Evolutionary conservation across 2,113 vertebrate genomes (phyloP), one percentile per base, ranked within the genome.

Genomic region (Coreoperca whiteheadi): DNA sequence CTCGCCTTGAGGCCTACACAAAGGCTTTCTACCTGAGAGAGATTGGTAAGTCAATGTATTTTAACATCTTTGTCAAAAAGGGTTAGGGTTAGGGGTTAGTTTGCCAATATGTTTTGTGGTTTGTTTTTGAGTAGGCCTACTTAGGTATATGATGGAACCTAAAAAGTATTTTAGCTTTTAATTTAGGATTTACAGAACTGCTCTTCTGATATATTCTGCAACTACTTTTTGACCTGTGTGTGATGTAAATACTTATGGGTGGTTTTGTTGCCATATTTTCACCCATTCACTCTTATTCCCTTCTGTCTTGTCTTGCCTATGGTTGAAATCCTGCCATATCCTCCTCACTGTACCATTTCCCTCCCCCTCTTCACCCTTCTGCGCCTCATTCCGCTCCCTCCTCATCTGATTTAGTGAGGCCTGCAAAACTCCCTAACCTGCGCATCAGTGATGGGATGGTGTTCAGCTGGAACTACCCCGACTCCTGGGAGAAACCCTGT

Each of bases 1-100:
- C 77, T 56, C 90, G 80, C 2, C 74, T 95, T 4, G 95, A 96
- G 78, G 83, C 77, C 20, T 95, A 95, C 87, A 68, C 65, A 1
- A 93, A 54, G 67, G 14, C 16, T 2, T 96, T 96, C 87, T 93
- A 87, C 92, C 83, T 96, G 65, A 81, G 81, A 74, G 94, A 95
- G 1, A 95, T 96, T 8, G 93, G 95, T 96, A 79, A 69, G 90
- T 70, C 23, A 15, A 48, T 75, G 20, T 12, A 8, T 61, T 12
- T 39, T 23, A n/a, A 50, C 12, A 6, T 59, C 28, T 48, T 4
- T 48, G 28, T 46, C 43, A 48, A 48, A 18, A 48, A 7, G 5
- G 2, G 32, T 34, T 34, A 4, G 32, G 4, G 32, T 3, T n/a
- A n/a, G n/a, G n/a, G n/a, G n/a, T n/a, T n/a, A 48, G 46, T 46